A percentile compares a stretch with the other conserved stretches of the same genome.
These are phyloP conservation scores for Conger conger DNA, from an alignment of 2,113 vertebrate species.

Conservation along the genomic window DNA sequence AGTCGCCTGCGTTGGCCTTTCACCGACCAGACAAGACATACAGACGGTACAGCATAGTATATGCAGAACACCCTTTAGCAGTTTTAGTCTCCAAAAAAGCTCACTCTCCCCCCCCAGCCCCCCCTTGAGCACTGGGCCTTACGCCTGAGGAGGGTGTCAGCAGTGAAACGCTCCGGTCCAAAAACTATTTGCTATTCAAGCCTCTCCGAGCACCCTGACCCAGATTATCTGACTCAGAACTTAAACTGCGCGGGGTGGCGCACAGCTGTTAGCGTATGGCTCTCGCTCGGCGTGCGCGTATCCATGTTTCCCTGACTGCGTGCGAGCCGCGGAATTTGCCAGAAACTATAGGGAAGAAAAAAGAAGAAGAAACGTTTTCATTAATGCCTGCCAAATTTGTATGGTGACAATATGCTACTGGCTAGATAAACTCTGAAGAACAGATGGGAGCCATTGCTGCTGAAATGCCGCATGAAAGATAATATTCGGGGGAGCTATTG, in stretches of 20 bases:
- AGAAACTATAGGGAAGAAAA: conserved; percentile 36
- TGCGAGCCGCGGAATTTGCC: conserved; percentile 52
- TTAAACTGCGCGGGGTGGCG: conserved; percentile 75
- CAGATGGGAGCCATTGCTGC: not conserved
- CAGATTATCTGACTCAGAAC: conserved; percentile 80
- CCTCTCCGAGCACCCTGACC: conserved; percentile 84
- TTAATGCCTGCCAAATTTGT: conserved; percentile 84
- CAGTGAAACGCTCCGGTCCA: conserved; percentile 84
- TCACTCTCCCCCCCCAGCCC: no score
- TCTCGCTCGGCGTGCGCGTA: not conserved
- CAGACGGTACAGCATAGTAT: not conserved
- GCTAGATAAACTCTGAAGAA: conserved; percentile 81
- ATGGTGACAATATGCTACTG: conserved; percentile 82
- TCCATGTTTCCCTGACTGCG: not conserved
- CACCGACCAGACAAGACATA: not conserved
- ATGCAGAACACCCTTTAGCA: not conserved
- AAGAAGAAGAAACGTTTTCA: conserved; percentile 81
- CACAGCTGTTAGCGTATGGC: conserved; percentile 81
- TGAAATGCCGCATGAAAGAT: not conserved
- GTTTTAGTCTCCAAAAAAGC: not conserved
- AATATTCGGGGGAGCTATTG: not conserved
- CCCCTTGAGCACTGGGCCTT: no score
- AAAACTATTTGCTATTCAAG: conserved; percentile 88
- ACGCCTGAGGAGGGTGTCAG: conserved; percentile 69
- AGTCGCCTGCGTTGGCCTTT: not conserved